A percentile compares a stretch with the other conserved stretches of the same genome.
Conservation (phyloP, 2,113 vertebrate genomes). For the Dromaius novaehollandiae region DNA sequence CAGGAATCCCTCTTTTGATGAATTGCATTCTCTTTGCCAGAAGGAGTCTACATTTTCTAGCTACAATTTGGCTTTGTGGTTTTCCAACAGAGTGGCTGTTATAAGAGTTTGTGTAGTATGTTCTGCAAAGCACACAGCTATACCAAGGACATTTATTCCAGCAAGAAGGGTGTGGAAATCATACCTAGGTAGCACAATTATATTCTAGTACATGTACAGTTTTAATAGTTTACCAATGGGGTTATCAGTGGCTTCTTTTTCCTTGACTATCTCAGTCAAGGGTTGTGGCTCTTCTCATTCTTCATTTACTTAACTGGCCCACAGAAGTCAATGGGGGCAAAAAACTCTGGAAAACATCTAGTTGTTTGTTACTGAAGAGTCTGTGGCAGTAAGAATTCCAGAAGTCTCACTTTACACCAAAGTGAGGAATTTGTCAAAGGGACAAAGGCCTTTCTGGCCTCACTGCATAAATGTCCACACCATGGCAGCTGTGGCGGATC, state of each 20-base stretch:
- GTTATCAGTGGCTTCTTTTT: not conserved
- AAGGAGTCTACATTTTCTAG: no score
- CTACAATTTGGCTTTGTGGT: no score
- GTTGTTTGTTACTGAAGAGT: not conserved
- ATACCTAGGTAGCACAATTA: not conserved
- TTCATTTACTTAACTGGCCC: not conserved
- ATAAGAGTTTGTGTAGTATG: not conserved
- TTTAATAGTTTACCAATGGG: not conserved
- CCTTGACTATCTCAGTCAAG: not conserved
- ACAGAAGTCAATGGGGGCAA: not conserved
- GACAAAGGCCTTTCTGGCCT: not conserved
- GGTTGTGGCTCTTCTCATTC: not conserved
- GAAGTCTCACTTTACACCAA: not conserved
- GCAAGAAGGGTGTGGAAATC: not conserved
- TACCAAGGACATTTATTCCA: not conserved
- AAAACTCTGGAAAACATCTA: not conserved
- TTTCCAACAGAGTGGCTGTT: no score
- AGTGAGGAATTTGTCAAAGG: not conserved
- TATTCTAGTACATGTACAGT: not conserved
- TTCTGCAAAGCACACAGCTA: not conserved
- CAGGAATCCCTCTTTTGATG: no score
- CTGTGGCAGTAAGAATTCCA: not conserved
- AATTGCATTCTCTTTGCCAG: no score
- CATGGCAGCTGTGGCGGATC: not conserved
- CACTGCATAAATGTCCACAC: not conserved